Percentiles rank a stretch among this genome's conserved stretches.
Conservation (phyloP, 2,888 invertebrate genomes). For the Desoria tigrina region DNA sequence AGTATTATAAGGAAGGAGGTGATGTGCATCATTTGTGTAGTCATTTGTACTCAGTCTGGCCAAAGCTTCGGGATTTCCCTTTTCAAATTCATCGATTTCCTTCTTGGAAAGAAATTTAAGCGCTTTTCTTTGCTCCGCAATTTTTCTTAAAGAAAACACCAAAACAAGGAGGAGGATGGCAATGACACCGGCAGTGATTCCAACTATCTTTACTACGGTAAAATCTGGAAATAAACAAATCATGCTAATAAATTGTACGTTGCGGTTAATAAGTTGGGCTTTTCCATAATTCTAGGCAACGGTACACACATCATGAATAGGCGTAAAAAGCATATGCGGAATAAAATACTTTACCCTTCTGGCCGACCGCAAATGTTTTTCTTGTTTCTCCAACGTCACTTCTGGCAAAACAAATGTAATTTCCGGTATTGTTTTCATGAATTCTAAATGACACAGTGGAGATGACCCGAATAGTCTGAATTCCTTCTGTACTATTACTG, state of each 20-base stretch:
- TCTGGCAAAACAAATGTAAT: slow-evolving; percentile 10
- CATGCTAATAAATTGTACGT: slow-evolving; percentile 8
- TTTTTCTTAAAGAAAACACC: not conserved
- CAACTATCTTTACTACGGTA: not conserved
- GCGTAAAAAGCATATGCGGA: no score
- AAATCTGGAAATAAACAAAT: not conserved
- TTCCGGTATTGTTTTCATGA: not conserved
- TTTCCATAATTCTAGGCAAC: no score
- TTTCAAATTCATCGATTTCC: slow-evolving; percentile 42
- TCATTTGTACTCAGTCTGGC: slow-evolving; percentile 22
- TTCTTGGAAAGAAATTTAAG: slow-evolving; percentile 18
- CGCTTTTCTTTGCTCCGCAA: not conserved
- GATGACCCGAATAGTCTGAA: no score
- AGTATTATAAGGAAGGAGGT: slow-evolving; percentile 30
- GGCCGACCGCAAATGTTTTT: not conserved
- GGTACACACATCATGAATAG: no score
- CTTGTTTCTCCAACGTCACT: slow-evolving; percentile 6
- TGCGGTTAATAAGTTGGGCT: not conserved
- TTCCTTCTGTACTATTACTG: no score
- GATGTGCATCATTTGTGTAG: slow-evolving; percentile 21
- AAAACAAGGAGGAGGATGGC: slow-evolving; percentile 17
- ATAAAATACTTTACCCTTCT: slow-evolving; percentile 3
- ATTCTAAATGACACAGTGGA: not conserved
- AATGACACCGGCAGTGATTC: slow-evolving; percentile 23
- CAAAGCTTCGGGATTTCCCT: slow-evolving; percentile 39